phyloP scores from a whole-genome alignment of 2,113 vertebrate species.

The Orientallactaga bullata region DNA sequence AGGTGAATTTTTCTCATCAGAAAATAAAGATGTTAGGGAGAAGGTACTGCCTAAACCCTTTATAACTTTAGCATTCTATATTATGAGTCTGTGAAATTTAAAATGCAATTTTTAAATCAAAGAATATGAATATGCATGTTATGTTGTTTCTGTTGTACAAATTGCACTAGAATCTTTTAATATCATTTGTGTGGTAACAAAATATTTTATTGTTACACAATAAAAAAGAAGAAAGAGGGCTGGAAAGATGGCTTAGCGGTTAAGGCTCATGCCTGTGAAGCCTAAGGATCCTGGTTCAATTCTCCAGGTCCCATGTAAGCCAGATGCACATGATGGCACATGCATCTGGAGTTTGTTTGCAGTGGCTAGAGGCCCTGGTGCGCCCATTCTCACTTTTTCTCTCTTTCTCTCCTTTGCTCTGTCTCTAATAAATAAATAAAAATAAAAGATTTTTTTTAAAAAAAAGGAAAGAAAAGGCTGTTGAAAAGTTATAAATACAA shows the following conservation, averaged over 20 bases:
- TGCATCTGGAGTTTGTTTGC: too few species aligned
- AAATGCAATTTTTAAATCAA: not conserved
- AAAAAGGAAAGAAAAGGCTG: not conserved
- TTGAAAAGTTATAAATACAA: not conserved
- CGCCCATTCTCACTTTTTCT: too few species aligned
- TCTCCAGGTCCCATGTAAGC: too few species aligned
- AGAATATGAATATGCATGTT: slow-evolving; percentile 2
- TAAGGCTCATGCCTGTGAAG: too few species aligned
- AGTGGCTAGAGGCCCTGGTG: too few species aligned
- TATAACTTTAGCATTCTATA: not conserved
- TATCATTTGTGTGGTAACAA: not conserved
- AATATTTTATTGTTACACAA: not conserved
- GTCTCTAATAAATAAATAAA: too few species aligned
- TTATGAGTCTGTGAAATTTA: not conserved
- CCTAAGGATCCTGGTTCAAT: too few species aligned
- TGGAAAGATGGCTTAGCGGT: too few species aligned
- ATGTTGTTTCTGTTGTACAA: not conserved
- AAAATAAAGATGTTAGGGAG: not conserved
- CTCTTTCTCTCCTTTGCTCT: too few species aligned
- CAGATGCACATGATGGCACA: too few species aligned
- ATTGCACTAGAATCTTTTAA: not conserved
- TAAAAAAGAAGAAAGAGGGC: not conserved
- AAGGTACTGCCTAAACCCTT: not conserved
- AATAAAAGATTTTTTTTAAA: too few species aligned
- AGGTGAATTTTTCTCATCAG: not conserved